phyloP scores from a whole-genome alignment of 1,140 invertebrate genomes.

The Tetramorium simillimum region DNA sequence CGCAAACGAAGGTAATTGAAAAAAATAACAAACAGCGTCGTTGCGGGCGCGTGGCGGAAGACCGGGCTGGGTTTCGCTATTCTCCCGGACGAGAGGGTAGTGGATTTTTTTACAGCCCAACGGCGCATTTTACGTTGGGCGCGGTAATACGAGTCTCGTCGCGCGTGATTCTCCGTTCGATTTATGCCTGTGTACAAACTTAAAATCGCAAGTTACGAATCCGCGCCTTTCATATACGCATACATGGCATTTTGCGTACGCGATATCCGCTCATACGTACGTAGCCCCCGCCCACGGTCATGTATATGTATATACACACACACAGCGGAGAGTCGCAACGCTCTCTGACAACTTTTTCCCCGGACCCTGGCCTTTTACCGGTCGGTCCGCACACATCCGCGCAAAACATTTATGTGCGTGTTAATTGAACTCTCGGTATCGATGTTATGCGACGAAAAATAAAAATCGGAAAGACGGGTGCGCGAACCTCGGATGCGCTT shows the following conservation, averaged over 20 bases:
- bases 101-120: slow-evolving; percentile 7
- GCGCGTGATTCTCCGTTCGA: slow-evolving; percentile 22
- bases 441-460: slow-evolving; percentile 14
- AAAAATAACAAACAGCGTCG: slow-evolving; percentile 43
- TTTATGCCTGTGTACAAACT: slow-evolving; percentile 31
- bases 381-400: slow-evolving; percentile 2
- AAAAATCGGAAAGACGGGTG: slow-evolving; percentile 47
- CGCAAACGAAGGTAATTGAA: slow-evolving; percentile 47
- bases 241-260: not conserved
- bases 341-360: slow-evolving; percentile 43
- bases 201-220: slow-evolving; percentile 40
- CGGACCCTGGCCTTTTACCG: not conserved
- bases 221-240: not conserved
- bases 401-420: slow-evolving; percentile 49
- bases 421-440: slow-evolving; percentile 57
- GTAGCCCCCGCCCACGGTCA: not conserved
- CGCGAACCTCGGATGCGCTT: not conserved
- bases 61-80: slow-evolving; percentile 10
- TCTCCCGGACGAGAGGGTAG: slow-evolving; percentile 7
- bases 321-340: not conserved
- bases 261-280: not conserved
- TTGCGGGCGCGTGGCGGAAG: slow-evolving; percentile 2
- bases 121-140: not conserved
- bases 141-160: slow-evolving; percentile 9
- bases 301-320: not conserved